These are phyloP conservation scores for Platyura marginata DNA, from an alignment of 1,140 invertebrate species.

Conservation along the genomic window DNA sequence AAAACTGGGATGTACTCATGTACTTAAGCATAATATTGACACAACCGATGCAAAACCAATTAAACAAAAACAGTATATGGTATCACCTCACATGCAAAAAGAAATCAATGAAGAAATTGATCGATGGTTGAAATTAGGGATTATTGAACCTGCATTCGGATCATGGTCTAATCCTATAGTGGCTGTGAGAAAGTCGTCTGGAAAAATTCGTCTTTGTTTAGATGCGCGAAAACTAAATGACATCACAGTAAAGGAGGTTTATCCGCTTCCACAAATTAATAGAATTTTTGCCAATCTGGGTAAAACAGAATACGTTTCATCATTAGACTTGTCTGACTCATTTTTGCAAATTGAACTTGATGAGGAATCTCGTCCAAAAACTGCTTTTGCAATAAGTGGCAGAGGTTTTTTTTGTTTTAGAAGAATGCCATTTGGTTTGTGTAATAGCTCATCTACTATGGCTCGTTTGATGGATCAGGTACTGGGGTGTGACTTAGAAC, in stretches of 20 bases:
- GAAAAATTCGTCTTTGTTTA: neutral
- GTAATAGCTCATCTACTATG: slow-evolving; percentile 11
- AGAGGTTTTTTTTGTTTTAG: slow-evolving; percentile 20
- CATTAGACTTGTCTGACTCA: neutral
- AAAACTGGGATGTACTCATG: neutral
- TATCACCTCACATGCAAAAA: neutral
- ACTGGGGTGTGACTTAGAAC: slow-evolving; percentile 8
- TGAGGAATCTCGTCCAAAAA: slow-evolving; percentile 16
- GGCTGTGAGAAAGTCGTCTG: neutral
- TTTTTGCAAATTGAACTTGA: slow-evolving; percentile 10
- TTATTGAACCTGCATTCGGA: neutral
- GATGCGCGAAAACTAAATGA: slow-evolving; percentile 5
- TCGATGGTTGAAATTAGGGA: neutral
- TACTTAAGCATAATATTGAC: neutral
- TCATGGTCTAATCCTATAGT: neutral
- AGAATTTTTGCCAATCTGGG: neutral
- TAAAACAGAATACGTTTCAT: neutral
- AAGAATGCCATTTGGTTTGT: slow-evolving; percentile 25
- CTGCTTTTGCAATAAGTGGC: slow-evolving; percentile 24
- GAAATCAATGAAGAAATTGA: neutral
- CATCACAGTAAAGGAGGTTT: slow-evolving; percentile 6
- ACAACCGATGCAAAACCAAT: neutral
- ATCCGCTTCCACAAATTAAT: slow-evolving; percentile 1
- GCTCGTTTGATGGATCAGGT: slow-evolving; percentile 6
- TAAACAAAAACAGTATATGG: neutral